These are phyloP conservation scores for Cremastobaeus sp. DNA, from an alignment of 2,888 invertebrate species.

Conservation along the genomic window DNA sequence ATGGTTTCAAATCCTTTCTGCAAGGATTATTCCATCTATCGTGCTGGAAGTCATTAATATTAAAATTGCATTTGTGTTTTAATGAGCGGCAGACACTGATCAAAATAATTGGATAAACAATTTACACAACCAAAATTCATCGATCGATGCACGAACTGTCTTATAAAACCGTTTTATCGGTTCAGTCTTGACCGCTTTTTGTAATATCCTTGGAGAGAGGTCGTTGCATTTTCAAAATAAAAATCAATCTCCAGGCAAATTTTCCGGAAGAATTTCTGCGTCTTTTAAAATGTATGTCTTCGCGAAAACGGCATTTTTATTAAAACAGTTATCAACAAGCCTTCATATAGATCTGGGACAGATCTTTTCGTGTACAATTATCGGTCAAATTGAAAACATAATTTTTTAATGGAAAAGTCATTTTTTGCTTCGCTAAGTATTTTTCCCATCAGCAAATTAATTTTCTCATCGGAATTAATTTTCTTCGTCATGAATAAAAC, in stretches of 20 bases:
- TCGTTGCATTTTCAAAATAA: slow-evolving; percentile 43
- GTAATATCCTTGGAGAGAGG: slow-evolving; percentile 57
- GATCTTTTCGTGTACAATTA: too few species aligned
- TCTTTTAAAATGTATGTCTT: too few species aligned
- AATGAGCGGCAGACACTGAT: neutral
- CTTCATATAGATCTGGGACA: too few species aligned
- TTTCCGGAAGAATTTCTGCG: slow-evolving; percentile 37
- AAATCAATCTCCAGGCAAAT: slow-evolving; percentile 10
- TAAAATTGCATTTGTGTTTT: neutral
- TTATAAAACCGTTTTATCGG: slow-evolving; percentile 43
- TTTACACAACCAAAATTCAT: slow-evolving; percentile 39
- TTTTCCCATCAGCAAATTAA: too few species aligned
- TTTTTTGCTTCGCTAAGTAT: too few species aligned
- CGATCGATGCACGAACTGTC: slow-evolving; percentile 34
- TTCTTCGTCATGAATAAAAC: slow-evolving; percentile 31
- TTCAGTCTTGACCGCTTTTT: slow-evolving; percentile 63
- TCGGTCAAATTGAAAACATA: too few species aligned
- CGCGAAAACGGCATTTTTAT: too few species aligned
- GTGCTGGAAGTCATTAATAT: neutral
- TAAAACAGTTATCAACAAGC: too few species aligned
- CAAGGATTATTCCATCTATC: neutral
- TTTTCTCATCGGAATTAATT: too few species aligned
- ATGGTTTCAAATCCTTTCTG: too few species aligned
- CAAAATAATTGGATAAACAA: slow-evolving; percentile 30
- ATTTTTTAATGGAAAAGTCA: too few species aligned